Evolutionary conservation across 2,113 vertebrate species (phyloP), one percentile per base, ranked within the genome.

Genomic region (Vanacampus margaritifer): DNA sequence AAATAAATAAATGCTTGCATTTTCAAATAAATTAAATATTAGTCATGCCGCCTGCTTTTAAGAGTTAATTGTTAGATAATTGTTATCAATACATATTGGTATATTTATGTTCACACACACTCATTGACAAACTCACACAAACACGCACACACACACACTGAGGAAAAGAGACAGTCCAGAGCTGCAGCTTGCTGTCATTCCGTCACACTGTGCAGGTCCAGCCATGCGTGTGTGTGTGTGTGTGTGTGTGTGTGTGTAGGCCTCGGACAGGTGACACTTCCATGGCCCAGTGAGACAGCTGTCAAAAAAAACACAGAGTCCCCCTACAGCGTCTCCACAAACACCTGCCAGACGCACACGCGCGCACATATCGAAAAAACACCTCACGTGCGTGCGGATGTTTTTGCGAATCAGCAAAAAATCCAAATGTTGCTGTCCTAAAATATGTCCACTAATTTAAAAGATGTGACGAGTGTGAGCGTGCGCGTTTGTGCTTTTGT

Each of bases 211-310:
- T 64, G 28, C 56, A 62, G 53, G 46, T 67, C 64, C 48, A 17
- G 51, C 65, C 51, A 32, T 74, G 64, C 64, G 41, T 71, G 60
- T 81, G 78, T 62, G 54, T 28, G 36, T 65, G 65, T 68, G 39
- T 50, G 19, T 41, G 51, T 37, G 54, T 24, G 83, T 45, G 41
- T 16, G 17, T 46, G 56, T 36, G 82, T 11, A 24, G n/a, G n/a
- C n/a, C 50, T 53, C 23, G 50, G 70, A 78, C 79, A 81, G 88
- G 87, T 89, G 87, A 90, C 89, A 91, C 81, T 73, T 87, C 75
- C 81, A 86, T 86, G 83, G 84, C 84, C 86, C 75, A 77, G 73
- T 80, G 87, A 89, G 88, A 91, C 87, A 88, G 84, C 79, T 73
- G 57, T 89, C 89, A 89, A 74, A 87, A 88, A 86, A 88, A 81